A percentile compares a stretch with the other conserved stretches of the same genome.
Evolutionary conservation across 2,113 vertebrate genomes (phyloP).

Genomic region (Varanus komodoensis): DNA sequence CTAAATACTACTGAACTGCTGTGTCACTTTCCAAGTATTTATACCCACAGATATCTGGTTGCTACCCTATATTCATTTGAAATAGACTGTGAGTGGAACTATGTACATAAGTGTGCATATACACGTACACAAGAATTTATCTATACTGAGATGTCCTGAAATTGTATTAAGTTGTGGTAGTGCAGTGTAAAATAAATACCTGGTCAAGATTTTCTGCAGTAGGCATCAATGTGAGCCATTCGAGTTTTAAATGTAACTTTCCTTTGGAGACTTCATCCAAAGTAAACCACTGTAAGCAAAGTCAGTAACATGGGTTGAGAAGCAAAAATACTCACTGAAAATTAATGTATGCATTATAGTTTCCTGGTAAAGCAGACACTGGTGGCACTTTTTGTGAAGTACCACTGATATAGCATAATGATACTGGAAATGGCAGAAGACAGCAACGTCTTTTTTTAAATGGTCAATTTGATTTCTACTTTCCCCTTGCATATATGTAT

Average conservation of each 20-base stretch:
- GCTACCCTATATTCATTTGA: not conserved
- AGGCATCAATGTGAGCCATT: constrained; percentile 89
- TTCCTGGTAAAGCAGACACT: not conserved
- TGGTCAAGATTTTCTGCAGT: constrained; percentile 86
- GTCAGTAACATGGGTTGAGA: not conserved
- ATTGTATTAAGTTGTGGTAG: not conserved
- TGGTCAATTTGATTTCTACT: not conserved
- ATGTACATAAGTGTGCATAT: not conserved
- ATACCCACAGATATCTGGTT: not conserved
- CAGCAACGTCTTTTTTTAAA: not conserved
- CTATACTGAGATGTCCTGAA: not conserved
- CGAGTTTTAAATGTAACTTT: constrained; percentile 91
- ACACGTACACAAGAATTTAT: not conserved
- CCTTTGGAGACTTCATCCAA: constrained; percentile 89
- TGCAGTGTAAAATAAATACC: constrained; percentile 74
- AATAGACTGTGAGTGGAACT: not conserved
- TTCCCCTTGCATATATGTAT: not conserved
- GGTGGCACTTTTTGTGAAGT: not conserved
- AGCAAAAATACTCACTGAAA: not conserved
- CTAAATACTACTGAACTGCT: not conserved
- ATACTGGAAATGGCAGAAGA: not conserved
- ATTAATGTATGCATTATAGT: not conserved
- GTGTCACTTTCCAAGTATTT: not conserved
- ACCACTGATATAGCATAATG: not conserved
- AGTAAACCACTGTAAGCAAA: constrained; percentile 87